phyloP scores from a whole-genome alignment of 2,113 vertebrate species.

The Tachysurus fulvidraco region DNA sequence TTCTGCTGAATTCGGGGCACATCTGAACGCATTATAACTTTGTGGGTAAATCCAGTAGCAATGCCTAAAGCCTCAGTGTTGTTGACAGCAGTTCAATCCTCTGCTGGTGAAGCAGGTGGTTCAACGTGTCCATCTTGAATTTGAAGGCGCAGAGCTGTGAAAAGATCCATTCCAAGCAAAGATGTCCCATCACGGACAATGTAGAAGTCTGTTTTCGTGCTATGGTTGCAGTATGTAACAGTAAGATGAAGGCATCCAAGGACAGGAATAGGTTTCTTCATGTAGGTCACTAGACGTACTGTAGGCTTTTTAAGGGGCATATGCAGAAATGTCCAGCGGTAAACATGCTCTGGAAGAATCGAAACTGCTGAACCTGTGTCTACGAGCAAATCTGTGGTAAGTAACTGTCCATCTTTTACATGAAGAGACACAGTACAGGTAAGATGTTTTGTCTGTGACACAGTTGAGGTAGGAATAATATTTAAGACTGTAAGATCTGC shows the following conservation, averaged over 20 bases:
- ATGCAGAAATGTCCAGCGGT: background rate
- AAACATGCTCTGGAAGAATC: background rate
- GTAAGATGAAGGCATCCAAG: background rate
- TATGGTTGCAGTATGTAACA: background rate
- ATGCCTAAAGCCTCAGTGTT: background rate
- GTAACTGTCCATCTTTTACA: background rate
- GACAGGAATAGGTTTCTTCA: constrained; percentile 3
- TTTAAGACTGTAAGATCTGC: constrained; percentile 20
- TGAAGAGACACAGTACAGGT: background rate
- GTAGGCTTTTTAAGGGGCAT: background rate
- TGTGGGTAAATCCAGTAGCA: background rate
- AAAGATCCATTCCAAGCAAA: constrained; percentile 1
- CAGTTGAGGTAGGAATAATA: background rate
- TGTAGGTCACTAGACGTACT: background rate
- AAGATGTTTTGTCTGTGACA: background rate
- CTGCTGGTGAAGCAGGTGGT: background rate
- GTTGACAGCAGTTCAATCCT: background rate
- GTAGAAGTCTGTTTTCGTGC: background rate
- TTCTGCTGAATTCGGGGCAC: background rate
- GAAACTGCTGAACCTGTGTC: background rate
- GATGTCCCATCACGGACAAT: background rate
- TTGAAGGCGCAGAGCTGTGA: background rate
- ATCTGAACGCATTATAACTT: background rate
- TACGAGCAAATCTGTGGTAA: background rate
- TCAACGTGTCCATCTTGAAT: background rate